phyloP scores from a whole-genome alignment of 2,888 invertebrate species.

The Tetheella fluctuosa region DNA sequence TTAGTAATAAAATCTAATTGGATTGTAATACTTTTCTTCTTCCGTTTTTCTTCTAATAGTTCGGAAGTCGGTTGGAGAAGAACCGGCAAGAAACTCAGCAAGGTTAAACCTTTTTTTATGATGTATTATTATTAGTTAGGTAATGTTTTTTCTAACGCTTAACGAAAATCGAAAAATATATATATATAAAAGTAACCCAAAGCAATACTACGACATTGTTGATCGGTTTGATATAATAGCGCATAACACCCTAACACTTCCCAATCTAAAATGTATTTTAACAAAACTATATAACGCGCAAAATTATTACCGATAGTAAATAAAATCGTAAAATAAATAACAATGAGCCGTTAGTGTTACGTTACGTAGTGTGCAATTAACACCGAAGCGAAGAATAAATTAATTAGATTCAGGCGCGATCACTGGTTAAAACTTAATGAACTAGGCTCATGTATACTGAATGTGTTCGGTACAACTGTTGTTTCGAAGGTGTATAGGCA shows the following conservation, averaged over 20 bases:
- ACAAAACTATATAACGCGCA: background rate
- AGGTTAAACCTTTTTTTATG: no score
- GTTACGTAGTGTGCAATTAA: background rate
- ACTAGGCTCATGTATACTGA: background rate
- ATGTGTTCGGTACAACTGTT: background rate
- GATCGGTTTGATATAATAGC: background rate
- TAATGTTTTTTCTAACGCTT: no score
- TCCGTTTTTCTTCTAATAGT: no score
- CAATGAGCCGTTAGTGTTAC: background rate
- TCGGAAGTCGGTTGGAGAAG: no score
- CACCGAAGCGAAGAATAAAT: constrained; percentile 25
- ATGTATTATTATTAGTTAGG: no score
- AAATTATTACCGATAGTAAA: background rate
- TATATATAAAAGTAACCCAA: no score
- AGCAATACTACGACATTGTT: no score
- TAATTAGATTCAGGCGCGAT: constrained; percentile 21
- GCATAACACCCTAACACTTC: background rate
- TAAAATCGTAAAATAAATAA: constrained; percentile 9
- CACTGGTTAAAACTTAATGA: constrained; percentile 14
- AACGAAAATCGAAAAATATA: no score
- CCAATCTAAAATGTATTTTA: background rate
- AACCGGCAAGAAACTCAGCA: no score
- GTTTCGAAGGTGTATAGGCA: background rate
- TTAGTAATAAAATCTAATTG: background rate
- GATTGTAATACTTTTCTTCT: no score